Evolutionary conservation across 2,888 invertebrate species (phyloP).

Genomic region (Lathronympha strigana): DNA sequence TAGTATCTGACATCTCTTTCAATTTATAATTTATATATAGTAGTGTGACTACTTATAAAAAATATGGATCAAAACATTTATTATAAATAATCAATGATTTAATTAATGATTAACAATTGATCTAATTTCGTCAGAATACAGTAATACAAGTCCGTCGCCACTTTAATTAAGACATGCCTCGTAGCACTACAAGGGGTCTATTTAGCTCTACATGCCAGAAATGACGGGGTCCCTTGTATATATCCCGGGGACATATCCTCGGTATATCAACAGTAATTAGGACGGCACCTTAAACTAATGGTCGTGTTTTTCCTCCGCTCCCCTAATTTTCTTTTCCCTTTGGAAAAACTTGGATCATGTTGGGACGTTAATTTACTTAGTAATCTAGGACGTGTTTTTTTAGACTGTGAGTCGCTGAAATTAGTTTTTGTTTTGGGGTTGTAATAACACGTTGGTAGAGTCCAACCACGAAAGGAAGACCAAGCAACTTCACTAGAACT

Average conservation of each 20-base stretch:
- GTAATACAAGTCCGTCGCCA: conserved; percentile 22
- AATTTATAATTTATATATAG: too few relatives aligned
- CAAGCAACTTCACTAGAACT: too few relatives aligned
- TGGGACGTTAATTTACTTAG: conserved; percentile 33
- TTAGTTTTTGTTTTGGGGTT: conserved; percentile 1
- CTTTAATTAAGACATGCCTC: conserved; percentile 36
- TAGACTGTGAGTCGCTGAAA: conserved; percentile 7
- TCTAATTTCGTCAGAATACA: conserved; percentile 11
- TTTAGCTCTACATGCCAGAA: conserved; percentile 4
- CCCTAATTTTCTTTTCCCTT: conserved; percentile 55
- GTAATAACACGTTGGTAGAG: too few relatives aligned
- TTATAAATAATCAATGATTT: too few relatives aligned
- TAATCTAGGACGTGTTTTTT: conserved; percentile 23
- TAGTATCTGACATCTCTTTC: too few relatives aligned
- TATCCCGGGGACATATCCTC: conserved; percentile 48
- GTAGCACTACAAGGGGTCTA: conserved; percentile 15
- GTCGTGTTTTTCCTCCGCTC: conserved; percentile 60
- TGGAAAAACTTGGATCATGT: conserved; percentile 31
- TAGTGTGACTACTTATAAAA: too few relatives aligned
- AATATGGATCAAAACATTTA: too few relatives aligned
- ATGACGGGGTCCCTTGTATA: conserved; percentile 28
- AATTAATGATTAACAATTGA: neutral
- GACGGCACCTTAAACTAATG: conserved; percentile 64
- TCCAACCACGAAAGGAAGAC: too few relatives aligned
- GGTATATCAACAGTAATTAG: conserved; percentile 66